Base-by-base conservation (phyloP, 1,140 invertebrate genomes). In the Rhagoletis zephyria region DNA sequence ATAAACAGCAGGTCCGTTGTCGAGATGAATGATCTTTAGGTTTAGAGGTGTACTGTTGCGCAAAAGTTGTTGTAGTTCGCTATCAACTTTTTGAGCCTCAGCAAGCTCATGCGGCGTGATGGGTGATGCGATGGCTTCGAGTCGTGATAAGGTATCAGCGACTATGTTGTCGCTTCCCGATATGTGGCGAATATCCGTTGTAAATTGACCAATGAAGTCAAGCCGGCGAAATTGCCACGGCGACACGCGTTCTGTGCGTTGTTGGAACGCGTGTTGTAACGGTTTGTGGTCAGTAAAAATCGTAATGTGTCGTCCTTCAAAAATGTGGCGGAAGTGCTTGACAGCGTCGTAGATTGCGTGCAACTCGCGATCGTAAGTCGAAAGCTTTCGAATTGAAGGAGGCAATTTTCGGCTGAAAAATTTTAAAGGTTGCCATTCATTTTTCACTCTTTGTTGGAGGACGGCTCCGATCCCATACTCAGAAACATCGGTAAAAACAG, bases 201-300 rank as follows among this genome's bases (percentile, higher is more conserved):
- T 56, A 10, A 56, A 7, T 56, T 56, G 51, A 10, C 5, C 51
- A 56, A 56, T 56, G n/a, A 87, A 30, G 30, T 30, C 30, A 30
- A 30, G 30, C 30, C 30, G 30, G 30, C 30, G 30, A 30, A 30
- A 93, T 61, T 56, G 91, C 90, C 14, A 90, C 88, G 4, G 40
- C 14, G 87, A 86, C 6, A 59, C 74, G 59, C 77, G 86, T 63
- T 88, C 85, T 4, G 16, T 16, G 7, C 81, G 63, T n/a, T 86
- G 85, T n/a, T 45, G 4, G 77, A 92, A 92, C 0, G 90, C 90
- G 85, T 89, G 91, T 19, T 87, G 91, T 2, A 94, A 88, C 4
- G 93, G 93, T 87, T 93, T 93, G 65, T 94, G 93, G 85, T 94
- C 93, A 0, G 93, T 88, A 92, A 6, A 93, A 89, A 3, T 86